These are phyloP conservation scores for Otolemur crassicaudatus DNA, from an alignment of 2,797 vertebrate genomes.

Conservation along the genomic window DNA sequence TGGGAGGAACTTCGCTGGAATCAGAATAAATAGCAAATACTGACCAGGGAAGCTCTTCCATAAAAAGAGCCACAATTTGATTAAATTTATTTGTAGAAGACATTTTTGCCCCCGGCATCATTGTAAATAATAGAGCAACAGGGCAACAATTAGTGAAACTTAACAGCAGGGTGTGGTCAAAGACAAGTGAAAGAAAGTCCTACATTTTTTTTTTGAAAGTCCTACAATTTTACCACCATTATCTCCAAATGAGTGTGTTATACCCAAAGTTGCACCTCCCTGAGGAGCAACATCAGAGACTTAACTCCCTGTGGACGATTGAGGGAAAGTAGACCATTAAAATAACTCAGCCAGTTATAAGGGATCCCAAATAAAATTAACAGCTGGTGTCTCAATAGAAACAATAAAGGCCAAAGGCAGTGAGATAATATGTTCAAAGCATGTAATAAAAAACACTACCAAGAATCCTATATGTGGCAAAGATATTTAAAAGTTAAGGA, in stretches of 20 bases:
- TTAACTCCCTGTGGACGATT: not conserved
- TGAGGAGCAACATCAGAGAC: not conserved
- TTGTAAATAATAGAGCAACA: not conserved
- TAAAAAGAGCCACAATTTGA: not conserved
- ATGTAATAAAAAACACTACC: not conserved
- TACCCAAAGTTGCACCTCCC: not conserved
- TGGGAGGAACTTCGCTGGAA: not conserved
- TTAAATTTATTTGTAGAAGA: conserved; percentile 8
- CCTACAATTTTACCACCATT: not conserved
- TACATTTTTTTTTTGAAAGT: not conserved
- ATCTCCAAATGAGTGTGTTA: not conserved
- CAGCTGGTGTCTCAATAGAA: not conserved
- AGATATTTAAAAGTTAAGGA: not conserved
- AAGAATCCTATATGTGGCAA: not conserved
- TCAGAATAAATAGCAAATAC: conserved; percentile 32
- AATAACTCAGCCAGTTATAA: conserved; percentile 6
- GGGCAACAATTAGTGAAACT: not conserved
- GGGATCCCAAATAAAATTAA: not conserved
- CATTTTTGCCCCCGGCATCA: not conserved
- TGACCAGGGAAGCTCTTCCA: not conserved
- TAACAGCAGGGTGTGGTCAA: not conserved
- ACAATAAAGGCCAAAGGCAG: not conserved
- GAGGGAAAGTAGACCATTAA: not conserved
- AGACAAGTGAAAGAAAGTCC: not conserved
- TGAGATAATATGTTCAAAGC: not conserved